Conservation (phyloP, 2,888 invertebrate species). For the Leptopterna dolabrata region DNA sequence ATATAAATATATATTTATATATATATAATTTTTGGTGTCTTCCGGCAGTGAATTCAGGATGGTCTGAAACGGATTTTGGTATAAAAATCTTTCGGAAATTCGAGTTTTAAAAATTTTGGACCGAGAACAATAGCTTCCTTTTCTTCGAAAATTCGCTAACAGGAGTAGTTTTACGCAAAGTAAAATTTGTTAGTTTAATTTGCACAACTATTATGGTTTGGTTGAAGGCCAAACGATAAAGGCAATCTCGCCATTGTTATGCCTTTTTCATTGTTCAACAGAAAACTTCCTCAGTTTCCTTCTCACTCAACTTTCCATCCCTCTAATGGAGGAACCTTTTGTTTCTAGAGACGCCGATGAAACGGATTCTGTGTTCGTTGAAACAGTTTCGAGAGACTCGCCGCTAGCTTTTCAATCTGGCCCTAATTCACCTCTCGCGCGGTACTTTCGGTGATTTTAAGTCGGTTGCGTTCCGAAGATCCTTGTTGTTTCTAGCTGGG, state of each 20-base stretch:
- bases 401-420: neutral
- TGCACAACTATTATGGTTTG: neutral
- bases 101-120: no score
- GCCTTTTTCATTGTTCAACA: neutral
- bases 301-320: neutral
- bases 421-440: neutral
- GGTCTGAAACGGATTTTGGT: no score
- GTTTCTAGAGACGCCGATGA: neutral
- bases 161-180: no score
- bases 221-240: neutral
- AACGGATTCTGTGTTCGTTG: neutral
- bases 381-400: neutral
- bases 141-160: no score
- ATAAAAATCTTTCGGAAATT: no score
- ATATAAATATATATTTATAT: no score
- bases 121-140: no score
- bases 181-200: neutral
- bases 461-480: neutral
- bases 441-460: neutral
- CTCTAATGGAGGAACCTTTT: neutral
- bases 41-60: no score
- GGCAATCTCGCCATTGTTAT: neutral
- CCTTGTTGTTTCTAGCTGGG: no score
- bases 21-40: no score
- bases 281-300: neutral